These are phyloP conservation scores for Drosophila lacteicornis DNA, from an alignment of 1,140 invertebrate genomes.

Conservation along the genomic window DNA sequence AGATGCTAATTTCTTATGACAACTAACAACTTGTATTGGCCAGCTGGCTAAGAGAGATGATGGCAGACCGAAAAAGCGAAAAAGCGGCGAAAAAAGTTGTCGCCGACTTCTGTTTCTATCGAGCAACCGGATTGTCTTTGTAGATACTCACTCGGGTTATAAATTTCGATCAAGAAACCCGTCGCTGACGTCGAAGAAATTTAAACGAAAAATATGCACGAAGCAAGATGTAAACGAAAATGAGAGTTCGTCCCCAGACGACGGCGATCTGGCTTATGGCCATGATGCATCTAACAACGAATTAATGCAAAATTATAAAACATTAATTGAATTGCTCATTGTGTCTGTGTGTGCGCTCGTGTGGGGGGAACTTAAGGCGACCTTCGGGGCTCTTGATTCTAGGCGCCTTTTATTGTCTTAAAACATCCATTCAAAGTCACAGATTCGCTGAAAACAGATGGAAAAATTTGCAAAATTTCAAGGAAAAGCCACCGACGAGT, in stretches of 20 bases:
- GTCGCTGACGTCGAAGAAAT: constrained; percentile 77
- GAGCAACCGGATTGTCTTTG: constrained; percentile 61
- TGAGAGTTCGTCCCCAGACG: constrained; percentile 51
- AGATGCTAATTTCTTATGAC: constrained; percentile 76
- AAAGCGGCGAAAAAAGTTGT: constrained; percentile 22
- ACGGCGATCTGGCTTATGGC: constrained; percentile 11
- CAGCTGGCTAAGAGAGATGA: constrained; percentile 36
- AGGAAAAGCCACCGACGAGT: constrained; percentile 35
- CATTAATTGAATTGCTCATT: constrained; percentile 62
- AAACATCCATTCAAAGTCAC: constrained; percentile 36
- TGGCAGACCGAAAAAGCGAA: constrained; percentile 15
- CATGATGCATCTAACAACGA: constrained; percentile 42
- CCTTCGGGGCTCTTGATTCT: constrained; percentile 38
- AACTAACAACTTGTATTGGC: constrained; percentile 45
- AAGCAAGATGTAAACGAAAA: constrained; percentile 74
- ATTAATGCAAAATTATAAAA: constrained; percentile 37
- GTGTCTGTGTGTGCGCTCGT: constrained; percentile 24
- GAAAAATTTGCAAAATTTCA: constrained; percentile 73
- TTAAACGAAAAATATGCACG: constrained; percentile 44
- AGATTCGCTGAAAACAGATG: constrained; percentile 55
- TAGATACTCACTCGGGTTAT: constrained; percentile 30
- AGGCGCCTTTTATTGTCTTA: constrained; percentile 43
- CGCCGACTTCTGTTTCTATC: constrained; percentile 57
- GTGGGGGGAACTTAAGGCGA: constrained; percentile 33
- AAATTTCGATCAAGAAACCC: constrained; percentile 67